These are phyloP conservation scores for Plodia interpunctella DNA, from an alignment of 1,140 invertebrate genomes.

Conservation along the genomic window DNA sequence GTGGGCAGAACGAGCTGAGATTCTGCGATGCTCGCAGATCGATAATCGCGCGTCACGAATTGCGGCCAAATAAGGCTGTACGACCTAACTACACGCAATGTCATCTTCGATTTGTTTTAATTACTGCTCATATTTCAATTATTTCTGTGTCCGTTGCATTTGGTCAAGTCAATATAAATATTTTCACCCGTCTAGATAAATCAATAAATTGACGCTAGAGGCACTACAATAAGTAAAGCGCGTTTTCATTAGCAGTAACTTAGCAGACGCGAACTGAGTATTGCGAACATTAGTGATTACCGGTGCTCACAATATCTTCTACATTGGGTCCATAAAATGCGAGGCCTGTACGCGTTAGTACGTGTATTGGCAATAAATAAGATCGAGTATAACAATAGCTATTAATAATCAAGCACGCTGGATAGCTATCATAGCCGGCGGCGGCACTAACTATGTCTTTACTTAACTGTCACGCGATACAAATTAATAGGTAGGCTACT, in stretches of 20 bases:
- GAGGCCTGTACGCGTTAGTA: background rate
- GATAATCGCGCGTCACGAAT: slow-evolving; percentile 41
- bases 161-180: slow-evolving; percentile 1
- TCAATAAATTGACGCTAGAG: slow-evolving; percentile 29
- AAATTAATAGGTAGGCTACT: slow-evolving; percentile 16
- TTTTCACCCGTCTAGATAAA: slow-evolving; percentile 16
- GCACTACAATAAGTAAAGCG: slow-evolving; percentile 42
- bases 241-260: slow-evolving; percentile 63
- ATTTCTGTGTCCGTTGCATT: slow-evolving; percentile 1
- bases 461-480: slow-evolving; percentile 17
- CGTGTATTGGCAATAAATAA: slow-evolving; percentile 17
- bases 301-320: background rate
- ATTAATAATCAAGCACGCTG: slow-evolving; percentile 31
- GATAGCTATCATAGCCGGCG: slow-evolving; percentile 20
- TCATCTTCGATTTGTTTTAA: slow-evolving; percentile 15
- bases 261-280: slow-evolving; percentile 27
- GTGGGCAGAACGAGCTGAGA: slow-evolving; percentile 31
- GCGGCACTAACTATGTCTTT: slow-evolving; percentile 21
- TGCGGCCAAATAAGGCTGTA: slow-evolving; percentile 33
- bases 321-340: background rate
- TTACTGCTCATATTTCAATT: slow-evolving; percentile 12
- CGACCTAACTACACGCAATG: slow-evolving; percentile 27
- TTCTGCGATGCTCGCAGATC: slow-evolving; percentile 30
- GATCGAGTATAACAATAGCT: slow-evolving; percentile 24
- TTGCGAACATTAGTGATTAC: slow-evolving; percentile 14